A percentile compares a stretch with the other conserved stretches of the same genome.
Evolutionary conservation across 2,113 vertebrate species (phyloP).

Genomic region (Nyctereutes procyonoides): DNA sequence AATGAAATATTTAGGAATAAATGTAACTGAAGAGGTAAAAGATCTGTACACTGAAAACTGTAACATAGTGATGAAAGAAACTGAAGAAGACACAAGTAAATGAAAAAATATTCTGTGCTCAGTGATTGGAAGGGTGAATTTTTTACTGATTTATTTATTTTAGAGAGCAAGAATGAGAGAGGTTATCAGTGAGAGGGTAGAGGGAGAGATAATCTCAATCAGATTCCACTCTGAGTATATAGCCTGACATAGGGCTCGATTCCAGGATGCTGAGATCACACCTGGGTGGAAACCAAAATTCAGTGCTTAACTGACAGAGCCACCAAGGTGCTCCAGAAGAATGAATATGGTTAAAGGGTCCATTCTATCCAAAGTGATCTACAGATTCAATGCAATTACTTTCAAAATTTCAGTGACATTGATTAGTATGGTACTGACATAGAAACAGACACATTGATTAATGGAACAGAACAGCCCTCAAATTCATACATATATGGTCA

Average conservation of each 20-base stretch:
- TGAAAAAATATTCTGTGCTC: background rate
- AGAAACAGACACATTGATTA: background rate
- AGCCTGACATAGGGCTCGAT: background rate
- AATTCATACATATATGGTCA: background rate
- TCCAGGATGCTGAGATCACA: background rate
- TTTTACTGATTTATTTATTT: background rate
- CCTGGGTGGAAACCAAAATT: background rate
- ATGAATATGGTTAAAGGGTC: background rate
- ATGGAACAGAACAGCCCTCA: background rate
- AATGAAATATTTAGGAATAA: background rate
- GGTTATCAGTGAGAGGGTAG: background rate
- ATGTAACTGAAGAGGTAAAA: background rate
- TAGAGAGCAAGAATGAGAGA: background rate
- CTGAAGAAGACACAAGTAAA: background rate
- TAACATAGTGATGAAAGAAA: background rate
- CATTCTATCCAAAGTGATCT: background rate
- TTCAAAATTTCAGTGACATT: background rate
- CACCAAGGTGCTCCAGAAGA: background rate
- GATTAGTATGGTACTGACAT: background rate
- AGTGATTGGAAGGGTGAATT: background rate
- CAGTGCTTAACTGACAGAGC: background rate
- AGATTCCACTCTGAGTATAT: background rate
- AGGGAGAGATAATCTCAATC: background rate
- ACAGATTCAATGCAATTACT: background rate
- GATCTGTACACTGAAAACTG: background rate